These are phyloP conservation scores for Nylanderia fulva DNA, from an alignment of 1,140 invertebrate species.

Conservation along the genomic window DNA sequence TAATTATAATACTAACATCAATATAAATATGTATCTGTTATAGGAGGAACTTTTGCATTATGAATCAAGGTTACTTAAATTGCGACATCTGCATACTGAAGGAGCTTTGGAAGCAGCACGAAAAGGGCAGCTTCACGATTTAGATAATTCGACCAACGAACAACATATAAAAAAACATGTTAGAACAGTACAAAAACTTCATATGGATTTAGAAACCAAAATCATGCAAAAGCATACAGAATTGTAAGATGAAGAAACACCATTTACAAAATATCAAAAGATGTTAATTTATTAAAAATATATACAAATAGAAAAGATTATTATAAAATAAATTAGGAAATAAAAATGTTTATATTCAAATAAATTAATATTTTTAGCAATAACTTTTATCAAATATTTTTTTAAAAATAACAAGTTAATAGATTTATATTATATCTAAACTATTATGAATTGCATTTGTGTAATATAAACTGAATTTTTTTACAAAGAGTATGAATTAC, in stretches of 20 bases:
- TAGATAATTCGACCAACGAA: constrained; percentile 84
- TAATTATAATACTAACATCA: constrained; percentile 4
- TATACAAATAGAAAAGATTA: constrained; percentile 10
- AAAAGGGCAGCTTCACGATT: constrained; percentile 76
- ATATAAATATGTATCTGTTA: constrained; percentile 56
- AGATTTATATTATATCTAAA: constrained; percentile 6
- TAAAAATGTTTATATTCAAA: constrained; percentile 19
- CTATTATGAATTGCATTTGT: background rate
- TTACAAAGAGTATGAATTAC: background rate
- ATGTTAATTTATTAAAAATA: constrained; percentile 16
- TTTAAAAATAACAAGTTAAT: background rate
- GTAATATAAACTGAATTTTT: constrained; percentile 17
- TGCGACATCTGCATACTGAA: constrained; percentile 93
- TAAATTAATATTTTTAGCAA: background rate
- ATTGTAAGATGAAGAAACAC: constrained; percentile 85
- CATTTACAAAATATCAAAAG: constrained; percentile 12
- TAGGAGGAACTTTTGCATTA: constrained; percentile 95
- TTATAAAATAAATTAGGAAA: background rate
- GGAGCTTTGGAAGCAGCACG: constrained; percentile 84
- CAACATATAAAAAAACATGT: constrained; percentile 93
- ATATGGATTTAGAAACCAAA: constrained; percentile 92
- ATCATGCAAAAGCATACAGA: constrained; percentile 92
- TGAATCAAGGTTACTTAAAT: constrained; percentile 93
- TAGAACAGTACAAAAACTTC: constrained; percentile 94
- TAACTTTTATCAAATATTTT: background rate